Percentiles rank a stretch among this genome's conserved stretches.
Conservation (phyloP, 1,140 invertebrate genomes). For the Chlorops oryzae region DNA sequence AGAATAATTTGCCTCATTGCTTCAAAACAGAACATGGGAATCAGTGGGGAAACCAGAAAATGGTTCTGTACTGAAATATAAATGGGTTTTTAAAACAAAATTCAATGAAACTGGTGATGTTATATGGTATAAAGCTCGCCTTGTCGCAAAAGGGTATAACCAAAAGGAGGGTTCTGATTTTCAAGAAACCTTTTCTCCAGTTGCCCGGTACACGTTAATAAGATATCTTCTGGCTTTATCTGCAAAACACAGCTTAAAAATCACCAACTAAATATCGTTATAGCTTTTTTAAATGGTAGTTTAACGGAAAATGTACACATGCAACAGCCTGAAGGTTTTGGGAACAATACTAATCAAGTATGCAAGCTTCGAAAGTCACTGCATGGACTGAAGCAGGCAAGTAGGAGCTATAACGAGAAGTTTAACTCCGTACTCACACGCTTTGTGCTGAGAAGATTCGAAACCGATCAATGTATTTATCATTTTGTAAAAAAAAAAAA, state of each 20-base stretch:
- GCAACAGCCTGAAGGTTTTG: constrained; percentile 36
- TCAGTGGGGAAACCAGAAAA: too few relatives aligned
- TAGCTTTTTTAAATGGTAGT: constrained; percentile 45
- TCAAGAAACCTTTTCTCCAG: background rate
- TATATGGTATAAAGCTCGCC: background rate
- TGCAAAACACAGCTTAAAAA: constrained; percentile 29
- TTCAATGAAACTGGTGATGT: too few relatives aligned
- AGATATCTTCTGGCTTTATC: background rate
- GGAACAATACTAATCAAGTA: constrained; percentile 7
- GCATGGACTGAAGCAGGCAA: constrained; percentile 32
- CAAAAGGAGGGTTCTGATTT: constrained; percentile 7
- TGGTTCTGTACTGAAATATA: too few relatives aligned
- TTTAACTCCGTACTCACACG: constrained; percentile 23
- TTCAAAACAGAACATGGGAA: constrained; percentile 1
- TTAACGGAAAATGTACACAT: constrained; percentile 47
- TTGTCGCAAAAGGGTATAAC: constrained; percentile 7
- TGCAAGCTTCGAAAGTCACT: constrained; percentile 24
- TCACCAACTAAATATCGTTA: constrained; percentile 44
- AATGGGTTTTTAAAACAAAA: too few relatives aligned
- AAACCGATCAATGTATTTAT: constrained; percentile 37
- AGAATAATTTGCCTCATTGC: background rate
- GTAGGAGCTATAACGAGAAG: constrained; percentile 24
- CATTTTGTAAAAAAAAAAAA: constrained; percentile 15
- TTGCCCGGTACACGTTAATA: background rate
- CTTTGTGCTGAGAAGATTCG: constrained; percentile 20